Conservation (phyloP, 1,140 invertebrate genomes). For the Triops longicaudatus region DNA sequence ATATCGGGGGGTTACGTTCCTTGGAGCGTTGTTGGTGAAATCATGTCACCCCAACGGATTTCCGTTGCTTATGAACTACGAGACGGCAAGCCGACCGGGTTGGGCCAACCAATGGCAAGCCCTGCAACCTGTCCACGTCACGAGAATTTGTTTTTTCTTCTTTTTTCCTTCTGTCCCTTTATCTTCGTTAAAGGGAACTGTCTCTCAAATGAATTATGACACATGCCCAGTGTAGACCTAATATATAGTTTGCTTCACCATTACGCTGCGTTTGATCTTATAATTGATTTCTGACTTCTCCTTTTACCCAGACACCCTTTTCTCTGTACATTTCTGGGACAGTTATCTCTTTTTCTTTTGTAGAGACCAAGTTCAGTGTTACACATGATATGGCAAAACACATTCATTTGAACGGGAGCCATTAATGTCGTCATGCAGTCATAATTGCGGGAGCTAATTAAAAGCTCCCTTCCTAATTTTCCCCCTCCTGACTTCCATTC, state of each 20-base stretch:
- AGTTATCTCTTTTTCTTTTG: no score
- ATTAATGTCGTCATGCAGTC: background rate
- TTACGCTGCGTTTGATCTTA: background rate
- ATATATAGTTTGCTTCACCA: background rate
- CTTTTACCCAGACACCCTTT: background rate
- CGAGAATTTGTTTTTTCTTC: background rate
- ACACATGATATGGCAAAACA: background rate
- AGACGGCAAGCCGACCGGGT: background rate
- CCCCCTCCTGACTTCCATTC: background rate
- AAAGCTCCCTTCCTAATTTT: background rate
- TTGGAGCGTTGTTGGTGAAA: constrained; percentile 5
- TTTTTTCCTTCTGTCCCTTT: background rate
- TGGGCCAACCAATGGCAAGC: constrained; percentile 13
- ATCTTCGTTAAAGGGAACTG: background rate
- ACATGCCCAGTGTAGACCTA: background rate
- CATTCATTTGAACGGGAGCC: background rate
- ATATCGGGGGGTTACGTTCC: constrained; percentile 5
- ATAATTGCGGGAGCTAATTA: background rate
- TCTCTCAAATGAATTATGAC: background rate
- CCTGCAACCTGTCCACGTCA: constrained; percentile 10
- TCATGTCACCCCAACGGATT: background rate
- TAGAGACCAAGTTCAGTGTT: no score
- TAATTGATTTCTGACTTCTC: background rate
- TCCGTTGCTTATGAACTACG: constrained; percentile 10
- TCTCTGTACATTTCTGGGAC: no score